phyloP scores from a whole-genome alignment of 2,888 invertebrate genomes.

The Mayetiola destructor region DNA sequence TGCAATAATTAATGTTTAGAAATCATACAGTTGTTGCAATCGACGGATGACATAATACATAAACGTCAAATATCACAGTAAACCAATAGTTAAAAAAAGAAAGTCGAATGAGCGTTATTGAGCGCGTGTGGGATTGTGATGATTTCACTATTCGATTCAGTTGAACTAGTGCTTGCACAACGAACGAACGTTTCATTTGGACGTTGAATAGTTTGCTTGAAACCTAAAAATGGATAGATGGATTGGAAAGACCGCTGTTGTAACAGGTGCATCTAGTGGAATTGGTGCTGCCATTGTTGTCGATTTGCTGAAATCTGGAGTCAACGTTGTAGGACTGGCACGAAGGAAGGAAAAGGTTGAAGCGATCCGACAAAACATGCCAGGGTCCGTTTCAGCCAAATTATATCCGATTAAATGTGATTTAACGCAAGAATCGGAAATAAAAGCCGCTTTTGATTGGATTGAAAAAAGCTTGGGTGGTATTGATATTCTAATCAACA shows the following conservation, averaged over 20 bases:
- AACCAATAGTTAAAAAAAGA: no score
- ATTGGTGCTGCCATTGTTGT: slow-evolving; percentile 39
- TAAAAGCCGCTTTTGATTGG: slow-evolving; percentile 39
- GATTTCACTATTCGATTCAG: no score
- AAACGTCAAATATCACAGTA: no score
- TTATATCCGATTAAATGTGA: slow-evolving; percentile 37
- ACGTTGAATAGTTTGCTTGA: neutral
- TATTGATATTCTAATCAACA: slow-evolving; percentile 44
- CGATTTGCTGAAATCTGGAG: slow-evolving; percentile 35
- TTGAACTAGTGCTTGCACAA: no score
- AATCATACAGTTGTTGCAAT: no score
- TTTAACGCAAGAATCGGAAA: slow-evolving; percentile 38
- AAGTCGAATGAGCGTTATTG: no score
- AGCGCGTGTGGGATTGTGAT: no score
- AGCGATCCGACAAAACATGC: slow-evolving; percentile 21
- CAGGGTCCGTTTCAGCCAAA: slow-evolving; percentile 22
- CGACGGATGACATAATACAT: no score
- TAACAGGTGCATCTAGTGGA: slow-evolving; percentile 45
- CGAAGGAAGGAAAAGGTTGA: slow-evolving; percentile 35
- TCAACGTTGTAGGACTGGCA: slow-evolving; percentile 41
- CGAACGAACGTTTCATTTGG: no score
- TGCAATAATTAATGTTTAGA: no score
- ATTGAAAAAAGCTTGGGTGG: slow-evolving; percentile 39
- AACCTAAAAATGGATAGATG: slow-evolving; percentile 25
- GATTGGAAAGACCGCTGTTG: slow-evolving; percentile 38